Conservation (phyloP, 2,888 invertebrate genomes). For the Beris chalybata region DNA sequence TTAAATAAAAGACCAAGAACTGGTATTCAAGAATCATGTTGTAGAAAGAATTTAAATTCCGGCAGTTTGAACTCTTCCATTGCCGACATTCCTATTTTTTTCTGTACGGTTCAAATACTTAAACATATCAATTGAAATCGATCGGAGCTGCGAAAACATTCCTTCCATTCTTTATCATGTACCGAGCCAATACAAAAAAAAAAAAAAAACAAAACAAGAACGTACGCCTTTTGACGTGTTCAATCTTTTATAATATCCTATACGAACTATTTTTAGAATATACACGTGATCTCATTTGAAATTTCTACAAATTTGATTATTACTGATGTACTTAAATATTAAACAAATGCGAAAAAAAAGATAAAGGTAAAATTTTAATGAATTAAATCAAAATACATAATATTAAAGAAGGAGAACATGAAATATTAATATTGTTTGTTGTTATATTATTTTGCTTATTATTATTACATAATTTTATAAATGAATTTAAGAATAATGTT, state of each 20-base stretch:
- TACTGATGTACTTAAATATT: conserved; percentile 21
- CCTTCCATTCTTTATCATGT: conserved; percentile 12
- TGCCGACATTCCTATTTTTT: conserved; percentile 5
- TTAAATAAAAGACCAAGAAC: too few species aligned
- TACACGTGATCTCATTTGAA: conserved; percentile 34
- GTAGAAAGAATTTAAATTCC: conserved; percentile 1
- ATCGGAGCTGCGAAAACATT: conserved; percentile 19
- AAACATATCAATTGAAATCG: conserved; percentile 15
- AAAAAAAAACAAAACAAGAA: not conserved
- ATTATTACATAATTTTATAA: not conserved
- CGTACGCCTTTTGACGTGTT: conserved; percentile 5
- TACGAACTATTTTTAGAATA: conserved; percentile 28
- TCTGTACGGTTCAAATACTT: not conserved
- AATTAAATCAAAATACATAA: too few species aligned
- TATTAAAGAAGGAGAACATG: not conserved
- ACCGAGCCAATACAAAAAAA: not conserved
- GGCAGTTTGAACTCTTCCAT: conserved; percentile 9
- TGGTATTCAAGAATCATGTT: too few species aligned
- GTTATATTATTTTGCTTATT: conserved; percentile 14
- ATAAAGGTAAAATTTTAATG: too few species aligned
- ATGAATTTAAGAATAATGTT: too few species aligned
- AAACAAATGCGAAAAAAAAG: not conserved
- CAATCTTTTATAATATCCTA: conserved; percentile 18
- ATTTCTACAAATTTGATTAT: conserved; percentile 25
- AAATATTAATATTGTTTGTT: not conserved